phyloP scores from a whole-genome alignment of 2,888 invertebrate species.

The Apantesis nais region DNA sequence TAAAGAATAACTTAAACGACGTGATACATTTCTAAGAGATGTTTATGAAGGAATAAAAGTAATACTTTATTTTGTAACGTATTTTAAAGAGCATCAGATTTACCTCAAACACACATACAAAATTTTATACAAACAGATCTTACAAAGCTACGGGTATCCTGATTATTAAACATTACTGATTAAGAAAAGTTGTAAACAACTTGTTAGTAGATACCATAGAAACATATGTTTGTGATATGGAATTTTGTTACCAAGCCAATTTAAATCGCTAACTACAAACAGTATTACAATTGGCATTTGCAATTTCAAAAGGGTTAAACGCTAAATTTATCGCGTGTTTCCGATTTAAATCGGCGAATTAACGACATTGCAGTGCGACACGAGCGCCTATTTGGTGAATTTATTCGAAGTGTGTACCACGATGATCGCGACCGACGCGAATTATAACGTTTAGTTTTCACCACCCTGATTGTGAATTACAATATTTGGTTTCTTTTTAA shows the following conservation, averaged over 20 bases:
- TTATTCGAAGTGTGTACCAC: slow-evolving; percentile 60
- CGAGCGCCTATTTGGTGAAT: slow-evolving; percentile 67
- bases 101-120: not conserved
- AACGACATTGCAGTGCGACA: slow-evolving; percentile 69
- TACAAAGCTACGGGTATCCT: not conserved
- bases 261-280: slow-evolving; percentile 35
- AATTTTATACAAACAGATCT: not conserved
- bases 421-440: slow-evolving; percentile 29
- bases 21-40: not conserved
- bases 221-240: not conserved
- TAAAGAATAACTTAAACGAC: not conserved
- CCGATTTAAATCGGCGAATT: slow-evolving; percentile 83
- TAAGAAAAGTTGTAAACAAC: not conserved
- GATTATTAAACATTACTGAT: not conserved
- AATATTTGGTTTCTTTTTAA: not conserved
- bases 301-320: slow-evolving; percentile 74
- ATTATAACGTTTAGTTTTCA: slow-evolving; percentile 38
- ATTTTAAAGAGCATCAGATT: not conserved
- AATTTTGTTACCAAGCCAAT: slow-evolving; percentile 23
- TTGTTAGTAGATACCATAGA: not conserved
- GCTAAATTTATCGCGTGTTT: slow-evolving; percentile 80
- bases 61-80: not conserved
- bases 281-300: slow-evolving; percentile 54
- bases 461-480: not conserved
- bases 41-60: not conserved